These are phyloP conservation scores for Tethea ocularis DNA, from an alignment of 2,888 invertebrate species.

Conservation along the genomic window DNA sequence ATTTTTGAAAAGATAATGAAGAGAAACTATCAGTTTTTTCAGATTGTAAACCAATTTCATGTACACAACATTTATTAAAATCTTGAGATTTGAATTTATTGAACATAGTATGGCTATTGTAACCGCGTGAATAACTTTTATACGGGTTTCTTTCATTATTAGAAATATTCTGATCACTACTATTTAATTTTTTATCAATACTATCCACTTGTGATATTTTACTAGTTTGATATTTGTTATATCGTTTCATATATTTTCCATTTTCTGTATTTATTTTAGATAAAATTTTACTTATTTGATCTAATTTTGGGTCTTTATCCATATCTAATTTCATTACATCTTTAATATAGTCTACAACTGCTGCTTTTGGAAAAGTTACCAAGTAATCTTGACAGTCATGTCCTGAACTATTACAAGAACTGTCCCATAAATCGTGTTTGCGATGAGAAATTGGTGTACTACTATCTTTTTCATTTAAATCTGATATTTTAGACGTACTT, in stretches of 20 bases:
- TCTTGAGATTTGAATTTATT: neutral
- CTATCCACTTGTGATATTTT: neutral
- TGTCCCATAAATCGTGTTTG: conserved; percentile 21
- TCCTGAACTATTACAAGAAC: conserved; percentile 30
- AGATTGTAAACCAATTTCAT: neutral
- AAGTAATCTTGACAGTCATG: conserved; percentile 28
- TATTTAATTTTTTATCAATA: neutral
- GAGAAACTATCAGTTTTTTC: neutral
- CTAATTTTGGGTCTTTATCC: conserved; percentile 16
- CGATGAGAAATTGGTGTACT: conserved; percentile 6
- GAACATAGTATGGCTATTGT: neutral
- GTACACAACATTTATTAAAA: neutral
- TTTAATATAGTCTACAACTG: conserved; percentile 26
- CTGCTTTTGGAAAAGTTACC: conserved; percentile 25
- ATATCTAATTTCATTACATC: conserved; percentile 24
- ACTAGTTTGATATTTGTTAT: neutral
- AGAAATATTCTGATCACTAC: neutral
- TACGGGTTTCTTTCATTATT: neutral
- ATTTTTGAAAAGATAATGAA: neutral
- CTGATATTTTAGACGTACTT: conserved; percentile 11
- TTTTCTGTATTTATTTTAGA: conserved; percentile 1
- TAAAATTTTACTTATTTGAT: conserved; percentile 10
- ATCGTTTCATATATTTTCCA: neutral
- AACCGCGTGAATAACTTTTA: neutral
- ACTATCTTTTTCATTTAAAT: conserved; percentile 17